These are phyloP conservation scores for Cristatella mucedo DNA, from an alignment of 2,888 invertebrate genomes.

Conservation along the genomic window DNA sequence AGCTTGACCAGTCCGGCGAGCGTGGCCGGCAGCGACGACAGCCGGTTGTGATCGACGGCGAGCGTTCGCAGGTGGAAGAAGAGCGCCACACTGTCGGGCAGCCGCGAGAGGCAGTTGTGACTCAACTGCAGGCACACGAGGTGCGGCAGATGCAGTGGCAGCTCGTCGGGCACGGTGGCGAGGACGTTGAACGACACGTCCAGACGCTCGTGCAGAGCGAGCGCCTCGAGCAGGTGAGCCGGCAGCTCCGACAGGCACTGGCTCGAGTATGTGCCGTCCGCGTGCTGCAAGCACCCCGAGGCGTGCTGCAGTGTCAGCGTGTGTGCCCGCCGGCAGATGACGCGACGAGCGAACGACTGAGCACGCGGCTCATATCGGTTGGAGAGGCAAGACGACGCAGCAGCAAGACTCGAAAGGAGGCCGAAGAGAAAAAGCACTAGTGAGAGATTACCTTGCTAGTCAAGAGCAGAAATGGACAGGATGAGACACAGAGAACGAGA, in stretches of 20 bases:
- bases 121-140: constrained; percentile 30
- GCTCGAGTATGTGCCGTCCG: constrained; percentile 26
- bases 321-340: too few relatives aligned
- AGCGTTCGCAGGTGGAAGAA: constrained; percentile 31
- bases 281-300: constrained; percentile 35
- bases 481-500: too few relatives aligned
- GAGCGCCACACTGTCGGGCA: constrained; percentile 34
- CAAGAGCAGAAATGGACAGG: too few relatives aligned
- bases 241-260: constrained; percentile 30
- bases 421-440: too few relatives aligned
- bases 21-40: constrained; percentile 25
- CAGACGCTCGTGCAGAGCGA: constrained; percentile 33
- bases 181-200: constrained; percentile 32
- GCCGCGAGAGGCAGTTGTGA: constrained; percentile 25
- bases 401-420: too few relatives aligned
- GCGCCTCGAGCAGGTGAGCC: constrained; percentile 27
- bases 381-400: too few relatives aligned
- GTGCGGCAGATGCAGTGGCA: constrained; percentile 35
- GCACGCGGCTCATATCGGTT: too few relatives aligned
- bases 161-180: constrained; percentile 28
- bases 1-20: constrained; percentile 29
- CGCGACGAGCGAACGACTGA: too few relatives aligned
- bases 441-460: too few relatives aligned
- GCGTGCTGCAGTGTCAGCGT: too few relatives aligned
- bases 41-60: constrained; percentile 25